A percentile compares a stretch with the other conserved stretches of the same genome.
These are phyloP conservation scores for Macroteleia sp. DNA, from an alignment of 2,888 invertebrate species.

Conservation along the genomic window DNA sequence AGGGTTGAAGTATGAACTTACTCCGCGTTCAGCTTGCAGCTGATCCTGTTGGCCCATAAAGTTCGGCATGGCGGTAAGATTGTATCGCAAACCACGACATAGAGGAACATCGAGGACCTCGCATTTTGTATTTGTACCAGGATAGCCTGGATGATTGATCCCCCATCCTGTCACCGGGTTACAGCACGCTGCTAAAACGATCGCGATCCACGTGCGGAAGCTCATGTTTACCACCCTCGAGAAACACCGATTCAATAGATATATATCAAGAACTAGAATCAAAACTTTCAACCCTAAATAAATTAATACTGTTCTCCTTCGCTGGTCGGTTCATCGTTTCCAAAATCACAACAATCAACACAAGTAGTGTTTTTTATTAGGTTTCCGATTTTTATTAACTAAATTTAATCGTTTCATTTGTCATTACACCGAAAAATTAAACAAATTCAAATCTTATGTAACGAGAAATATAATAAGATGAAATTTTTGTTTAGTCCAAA, in stretches of 20 bases:
- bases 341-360: background rate
- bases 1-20: constrained; percentile 82
- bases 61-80: constrained; percentile 94
- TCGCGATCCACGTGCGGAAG: constrained; percentile 76
- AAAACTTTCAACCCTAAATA: no score
- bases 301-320: constrained; percentile 19
- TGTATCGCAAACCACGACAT: constrained; percentile 93
- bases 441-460: no score
- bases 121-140: constrained; percentile 86
- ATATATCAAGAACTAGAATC: constrained; percentile 36
- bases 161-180: constrained; percentile 72
- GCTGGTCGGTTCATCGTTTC: constrained; percentile 1
- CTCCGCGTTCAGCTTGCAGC: constrained; percentile 91
- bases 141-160: constrained; percentile 84
- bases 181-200: constrained; percentile 63
- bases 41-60: constrained; percentile 92
- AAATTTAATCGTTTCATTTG: no score
- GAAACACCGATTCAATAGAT: constrained; percentile 4
- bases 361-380: no score
- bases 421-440: no score
- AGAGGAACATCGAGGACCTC: constrained; percentile 91
- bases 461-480: no score
- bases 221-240: constrained; percentile 46
- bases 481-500: background rate
- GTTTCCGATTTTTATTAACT: no score